Evolutionary conservation across 2,113 vertebrate genomes (phyloP).

Genomic region (Rynchops niger): DNA sequence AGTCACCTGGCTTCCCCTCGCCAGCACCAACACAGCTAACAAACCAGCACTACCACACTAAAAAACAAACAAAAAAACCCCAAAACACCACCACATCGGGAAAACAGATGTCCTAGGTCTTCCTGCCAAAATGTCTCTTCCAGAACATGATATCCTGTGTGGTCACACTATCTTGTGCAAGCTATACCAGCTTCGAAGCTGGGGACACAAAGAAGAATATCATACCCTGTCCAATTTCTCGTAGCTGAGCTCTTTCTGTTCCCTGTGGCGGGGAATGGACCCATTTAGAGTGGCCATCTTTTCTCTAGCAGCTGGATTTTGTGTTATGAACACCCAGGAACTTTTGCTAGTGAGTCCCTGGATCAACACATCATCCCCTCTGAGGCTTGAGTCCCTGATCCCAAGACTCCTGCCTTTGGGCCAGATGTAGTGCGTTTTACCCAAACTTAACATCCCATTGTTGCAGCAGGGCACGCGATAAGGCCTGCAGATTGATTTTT

Average conservation of each 20-base stretch:
- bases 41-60: fast-evolving
- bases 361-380: background rate
- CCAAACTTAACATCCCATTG: background rate
- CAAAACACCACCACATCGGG: too few relatives aligned
- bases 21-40: fast-evolving
- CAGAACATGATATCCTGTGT: background rate
- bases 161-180: background rate
- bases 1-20: background rate
- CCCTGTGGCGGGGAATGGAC: background rate
- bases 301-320: background rate
- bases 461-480: background rate
- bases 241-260: background rate
- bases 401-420: background rate
- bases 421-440: background rate
- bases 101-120: background rate
- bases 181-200: background rate
- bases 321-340: background rate
- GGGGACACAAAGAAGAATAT: background rate
- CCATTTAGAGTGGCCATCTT: background rate
- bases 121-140: background rate
- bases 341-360: background rate
- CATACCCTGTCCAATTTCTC: background rate
- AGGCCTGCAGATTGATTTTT: background rate
- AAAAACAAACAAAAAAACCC: background rate
- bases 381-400: background rate